These are phyloP conservation scores for Danio jaintianensis DNA, from an alignment of 2,797 vertebrate genomes.

Conservation along the genomic window DNA sequence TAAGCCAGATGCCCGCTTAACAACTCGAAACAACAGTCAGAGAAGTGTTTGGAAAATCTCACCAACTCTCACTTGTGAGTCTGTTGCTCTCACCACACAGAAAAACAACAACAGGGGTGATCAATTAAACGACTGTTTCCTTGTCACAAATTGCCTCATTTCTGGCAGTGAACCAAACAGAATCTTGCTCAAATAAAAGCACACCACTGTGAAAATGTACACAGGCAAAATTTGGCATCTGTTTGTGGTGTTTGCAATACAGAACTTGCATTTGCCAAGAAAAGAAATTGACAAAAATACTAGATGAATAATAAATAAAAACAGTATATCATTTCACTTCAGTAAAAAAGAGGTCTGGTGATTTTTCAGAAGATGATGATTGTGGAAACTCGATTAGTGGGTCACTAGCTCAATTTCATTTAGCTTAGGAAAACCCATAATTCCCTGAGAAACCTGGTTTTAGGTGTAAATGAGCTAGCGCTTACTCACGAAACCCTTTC, in stretches of 20 bases:
- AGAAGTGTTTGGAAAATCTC: background rate
- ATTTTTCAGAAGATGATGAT: background rate
- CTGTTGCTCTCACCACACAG: background rate
- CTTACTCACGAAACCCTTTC: background rate
- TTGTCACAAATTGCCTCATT: background rate
- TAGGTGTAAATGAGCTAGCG: background rate
- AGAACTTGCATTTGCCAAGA: background rate
- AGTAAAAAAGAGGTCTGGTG: background rate
- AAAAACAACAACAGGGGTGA: background rate
- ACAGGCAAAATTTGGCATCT: background rate
- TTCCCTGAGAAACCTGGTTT: background rate
- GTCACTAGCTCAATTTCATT: background rate
- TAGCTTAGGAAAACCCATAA: background rate
- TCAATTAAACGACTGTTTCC: background rate
- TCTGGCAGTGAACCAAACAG: background rate
- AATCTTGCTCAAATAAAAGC: background rate
- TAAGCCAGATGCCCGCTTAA: slow-evolving; percentile 23
- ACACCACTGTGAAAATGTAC: background rate
- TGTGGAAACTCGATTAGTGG: background rate
- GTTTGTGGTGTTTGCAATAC: background rate
- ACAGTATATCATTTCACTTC: background rate
- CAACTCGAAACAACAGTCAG: slow-evolving; percentile 15
- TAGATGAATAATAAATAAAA: background rate
- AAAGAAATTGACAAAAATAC: no score
- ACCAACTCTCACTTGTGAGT: background rate